Conservation (phyloP, 2,888 invertebrate genomes). For the Trypoxylon attenuatum region DNA sequence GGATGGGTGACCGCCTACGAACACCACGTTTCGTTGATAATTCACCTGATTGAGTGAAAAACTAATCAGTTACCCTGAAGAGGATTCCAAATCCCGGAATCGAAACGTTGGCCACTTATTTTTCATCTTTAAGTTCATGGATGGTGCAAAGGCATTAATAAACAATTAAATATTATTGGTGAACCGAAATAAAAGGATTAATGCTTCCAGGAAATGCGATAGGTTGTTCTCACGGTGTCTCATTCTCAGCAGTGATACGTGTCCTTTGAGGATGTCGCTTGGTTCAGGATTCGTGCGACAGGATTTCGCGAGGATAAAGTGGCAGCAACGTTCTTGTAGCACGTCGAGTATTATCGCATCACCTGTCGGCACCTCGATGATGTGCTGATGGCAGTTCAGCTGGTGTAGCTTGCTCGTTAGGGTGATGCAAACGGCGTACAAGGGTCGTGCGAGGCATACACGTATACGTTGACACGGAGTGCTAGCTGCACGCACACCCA, state of each 20-base stretch:
- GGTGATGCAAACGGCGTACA: conserved; percentile 23
- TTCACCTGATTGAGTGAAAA: too few species aligned
- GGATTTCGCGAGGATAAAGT: conserved; percentile 18
- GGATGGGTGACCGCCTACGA: too few species aligned
- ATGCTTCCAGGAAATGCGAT: too few species aligned
- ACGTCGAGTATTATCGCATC: conserved; percentile 34
- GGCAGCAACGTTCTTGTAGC: conserved; percentile 11
- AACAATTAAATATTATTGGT: too few species aligned
- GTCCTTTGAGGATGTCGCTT: background rate
- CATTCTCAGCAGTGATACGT: background rate
- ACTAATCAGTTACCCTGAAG: too few species aligned
- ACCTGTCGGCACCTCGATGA: conserved; percentile 31
- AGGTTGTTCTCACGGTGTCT: background rate
- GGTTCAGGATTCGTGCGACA: conserved; percentile 8
- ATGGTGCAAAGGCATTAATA: too few species aligned
- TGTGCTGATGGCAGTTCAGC: conserved; percentile 32
- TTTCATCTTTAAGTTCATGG: too few species aligned
- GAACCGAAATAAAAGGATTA: too few species aligned
- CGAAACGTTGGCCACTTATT: too few species aligned
- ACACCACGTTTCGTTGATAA: too few species aligned
- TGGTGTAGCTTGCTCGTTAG: conserved; percentile 22
- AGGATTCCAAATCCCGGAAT: too few species aligned
- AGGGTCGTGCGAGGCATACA: background rate
- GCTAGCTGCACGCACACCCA: conserved; percentile 2
- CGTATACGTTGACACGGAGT: too few species aligned